Evolutionary conservation across 2,888 invertebrate species (phyloP).

Genomic region (Tuberolachnus salignus): DNA sequence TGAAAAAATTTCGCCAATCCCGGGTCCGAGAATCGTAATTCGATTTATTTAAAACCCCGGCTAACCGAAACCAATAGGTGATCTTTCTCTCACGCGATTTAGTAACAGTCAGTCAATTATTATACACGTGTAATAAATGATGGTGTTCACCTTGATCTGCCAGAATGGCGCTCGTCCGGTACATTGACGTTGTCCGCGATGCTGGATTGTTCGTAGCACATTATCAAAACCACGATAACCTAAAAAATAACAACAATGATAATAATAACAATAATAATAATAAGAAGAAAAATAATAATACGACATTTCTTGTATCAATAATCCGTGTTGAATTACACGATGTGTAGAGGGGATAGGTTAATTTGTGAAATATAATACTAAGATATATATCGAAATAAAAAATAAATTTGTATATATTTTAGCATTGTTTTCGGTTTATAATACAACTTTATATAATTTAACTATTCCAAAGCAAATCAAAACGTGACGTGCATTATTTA

Average conservation of each 20-base stretch:
- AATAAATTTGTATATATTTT: not conserved
- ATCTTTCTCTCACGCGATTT: not conserved
- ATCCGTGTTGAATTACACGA: no score
- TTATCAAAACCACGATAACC: slow-evolving; percentile 41
- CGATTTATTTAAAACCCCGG: not conserved
- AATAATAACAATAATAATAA: no score
- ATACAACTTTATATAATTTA: no score
- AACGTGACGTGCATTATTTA: no score
- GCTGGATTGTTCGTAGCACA: slow-evolving; percentile 35
- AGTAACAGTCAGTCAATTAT: slow-evolving; percentile 22
- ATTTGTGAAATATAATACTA: no score
- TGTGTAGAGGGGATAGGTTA: no score
- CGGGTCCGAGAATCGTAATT: not conserved
- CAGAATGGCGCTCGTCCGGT: slow-evolving; percentile 30
- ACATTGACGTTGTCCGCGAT: slow-evolving; percentile 45
- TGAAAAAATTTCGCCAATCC: no score
- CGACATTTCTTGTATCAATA: no score
- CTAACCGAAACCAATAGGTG: slow-evolving; percentile 12
- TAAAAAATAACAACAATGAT: not conserved
- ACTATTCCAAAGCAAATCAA: no score
- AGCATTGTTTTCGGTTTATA: not conserved
- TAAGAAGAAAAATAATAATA: no score
- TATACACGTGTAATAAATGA: slow-evolving; percentile 39
- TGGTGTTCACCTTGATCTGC: slow-evolving; percentile 53
- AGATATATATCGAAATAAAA: not conserved